A percentile compares a stretch with the other conserved stretches of the same genome.
These are phyloP conservation scores for Mantis religiosa DNA, from an alignment of 2,888 invertebrate species.

Conservation along the genomic window DNA sequence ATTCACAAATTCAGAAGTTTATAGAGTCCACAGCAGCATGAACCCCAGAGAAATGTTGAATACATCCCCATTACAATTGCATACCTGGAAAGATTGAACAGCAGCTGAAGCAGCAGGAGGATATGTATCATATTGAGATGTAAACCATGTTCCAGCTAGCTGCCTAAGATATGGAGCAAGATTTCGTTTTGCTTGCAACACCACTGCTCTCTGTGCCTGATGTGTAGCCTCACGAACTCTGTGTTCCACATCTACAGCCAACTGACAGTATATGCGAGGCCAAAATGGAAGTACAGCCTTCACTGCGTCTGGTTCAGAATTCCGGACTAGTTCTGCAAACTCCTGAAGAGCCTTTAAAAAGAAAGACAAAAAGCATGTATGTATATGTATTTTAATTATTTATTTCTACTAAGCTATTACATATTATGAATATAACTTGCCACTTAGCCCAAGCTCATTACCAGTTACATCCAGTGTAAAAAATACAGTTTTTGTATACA, in stretches of 20 bases:
- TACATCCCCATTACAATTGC: not conserved
- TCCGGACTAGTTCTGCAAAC: slow-evolving; percentile 64
- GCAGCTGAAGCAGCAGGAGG: slow-evolving; percentile 78
- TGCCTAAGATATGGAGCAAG: slow-evolving; percentile 75
- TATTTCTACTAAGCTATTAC: too few relatives aligned
- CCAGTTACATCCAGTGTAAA: too few relatives aligned
- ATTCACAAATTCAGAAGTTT: too few relatives aligned
- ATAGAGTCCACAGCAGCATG: too few relatives aligned
- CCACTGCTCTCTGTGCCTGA: slow-evolving; percentile 65
- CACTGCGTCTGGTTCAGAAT: slow-evolving; percentile 61
- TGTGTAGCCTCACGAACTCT: slow-evolving; percentile 77
- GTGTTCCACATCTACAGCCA: slow-evolving; percentile 76
- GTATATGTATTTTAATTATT: too few relatives aligned
- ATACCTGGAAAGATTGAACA: slow-evolving; percentile 58
- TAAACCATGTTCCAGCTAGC: slow-evolving; percentile 77
- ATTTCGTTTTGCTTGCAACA: slow-evolving; percentile 65
- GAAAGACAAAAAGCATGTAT: not conserved
- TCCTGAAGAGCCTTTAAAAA: slow-evolving; percentile 71
- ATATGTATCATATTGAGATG: slow-evolving; percentile 79
- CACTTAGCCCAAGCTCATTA: too few relatives aligned
- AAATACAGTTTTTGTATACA: too few relatives aligned
- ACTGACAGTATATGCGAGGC: slow-evolving; percentile 72
- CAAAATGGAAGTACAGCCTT: slow-evolving; percentile 74
- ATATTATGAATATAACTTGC: too few relatives aligned
- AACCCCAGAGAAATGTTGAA: not conserved